Base-by-base conservation (phyloP, 1,140 invertebrate genomes). In the Pogonognathellus flavescens region DNA sequence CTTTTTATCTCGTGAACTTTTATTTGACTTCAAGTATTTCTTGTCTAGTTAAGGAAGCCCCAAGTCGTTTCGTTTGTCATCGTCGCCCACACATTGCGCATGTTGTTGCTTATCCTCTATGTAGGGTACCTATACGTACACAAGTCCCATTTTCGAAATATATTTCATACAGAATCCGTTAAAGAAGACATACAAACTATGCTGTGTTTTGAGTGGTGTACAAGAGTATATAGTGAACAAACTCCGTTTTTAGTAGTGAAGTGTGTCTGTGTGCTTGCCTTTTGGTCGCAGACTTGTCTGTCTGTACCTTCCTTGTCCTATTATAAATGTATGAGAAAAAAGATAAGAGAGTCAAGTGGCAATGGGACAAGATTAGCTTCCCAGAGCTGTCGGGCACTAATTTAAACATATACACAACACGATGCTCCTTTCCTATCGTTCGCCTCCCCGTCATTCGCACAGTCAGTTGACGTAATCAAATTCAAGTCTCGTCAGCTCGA, bases 301-400 rank as follows among this genome's bases (percentile, higher is more conserved):
- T 11, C 6, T 6, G 7, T 72, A 25, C 41, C 16, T 49, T 50
- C 41, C 31, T 50, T 49, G 31, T 76, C 70, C 70, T 50, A 76
- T 76, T 76, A 76, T 76, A 49, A 49, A 76, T 76, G 70, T 76
- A 76, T 76, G 70, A 76, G 70, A 76, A 76, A 76, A 76, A 76
- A 76, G 70, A 76, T 76, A 76, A 76, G 22, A 76, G 70, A 76
- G 41, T 76, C 70, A 76, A 76, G 70, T 76, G 70, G 70, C 70
- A 76, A 76, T 76, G 70, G 70, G 70, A 76, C 70, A 76, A 31
- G 70, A 76, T 76, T 76, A 76, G 70, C 70, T 76, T 76, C 10
- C 70, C 18, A n/a, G 70, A 76, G 70, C 70, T 76, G 70, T 76
- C 70, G 70, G 70, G 70, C 70, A 76, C 70, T 76, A 76, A 76